Conservation (phyloP, 2,888 invertebrate genomes). For the Nymphalis c-album region DNA sequence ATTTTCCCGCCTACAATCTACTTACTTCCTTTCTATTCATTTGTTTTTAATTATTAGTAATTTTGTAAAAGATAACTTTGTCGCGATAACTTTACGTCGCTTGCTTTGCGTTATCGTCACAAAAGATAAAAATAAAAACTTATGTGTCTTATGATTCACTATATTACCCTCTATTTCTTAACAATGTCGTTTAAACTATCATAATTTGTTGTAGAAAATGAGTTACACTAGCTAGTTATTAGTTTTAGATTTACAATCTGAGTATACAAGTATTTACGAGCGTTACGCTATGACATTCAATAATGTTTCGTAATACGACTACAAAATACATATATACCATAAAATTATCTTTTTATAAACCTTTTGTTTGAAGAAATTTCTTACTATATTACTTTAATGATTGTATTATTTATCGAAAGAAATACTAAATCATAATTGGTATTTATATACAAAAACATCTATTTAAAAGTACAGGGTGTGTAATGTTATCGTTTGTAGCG, state of each 20-base stretch:
- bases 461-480: background rate
- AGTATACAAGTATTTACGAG: no score
- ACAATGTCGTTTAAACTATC: background rate
- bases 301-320: no score
- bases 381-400: background rate
- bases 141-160: background rate
- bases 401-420: background rate
- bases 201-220: background rate
- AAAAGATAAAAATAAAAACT: slow-evolving; percentile 6
- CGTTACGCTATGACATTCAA: no score
- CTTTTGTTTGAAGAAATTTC: background rate
- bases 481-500: slow-evolving; percentile 1
- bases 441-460: background rate
- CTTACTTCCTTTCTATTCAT: slow-evolving; percentile 3
- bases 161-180: background rate
- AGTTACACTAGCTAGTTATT: background rate
- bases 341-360: no score
- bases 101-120: slow-evolving; percentile 1
- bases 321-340: no score
- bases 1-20: slow-evolving; percentile 16
- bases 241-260: no score
- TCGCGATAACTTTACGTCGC: background rate
- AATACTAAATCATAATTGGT: no score
- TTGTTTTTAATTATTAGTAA: background rate
- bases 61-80: slow-evolving; percentile 3